Evolutionary conservation across 2,888 invertebrate genomes (phyloP), one percentile per base, ranked within the genome.

Genomic region (Dynastes tityus): DNA sequence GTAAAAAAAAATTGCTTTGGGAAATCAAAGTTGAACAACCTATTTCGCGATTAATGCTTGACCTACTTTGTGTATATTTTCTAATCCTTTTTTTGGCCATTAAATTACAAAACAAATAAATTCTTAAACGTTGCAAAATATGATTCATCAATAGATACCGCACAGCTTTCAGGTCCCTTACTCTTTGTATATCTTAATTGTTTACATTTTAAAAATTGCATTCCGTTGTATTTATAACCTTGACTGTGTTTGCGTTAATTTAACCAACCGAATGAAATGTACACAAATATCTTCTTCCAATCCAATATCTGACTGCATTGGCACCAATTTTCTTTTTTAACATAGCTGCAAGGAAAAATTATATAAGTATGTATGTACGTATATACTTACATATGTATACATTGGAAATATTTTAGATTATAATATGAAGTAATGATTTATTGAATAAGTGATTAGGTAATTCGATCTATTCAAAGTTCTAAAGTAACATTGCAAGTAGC

Each of bases 61-160:
- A 68, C 68, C 68, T 45, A 68, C 68, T 68, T 68, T n/a, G 3
- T 2, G 40, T 45, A 1, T 71, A 53, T 71, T 55, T 55, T 55
- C 13, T 13, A n/a, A 32, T 5, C 32, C 32, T 65, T n/a, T 40
- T 64, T n/a, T 65, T 65, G 65, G 45, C 45, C 11, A 45, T 45
- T 45, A 45, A 11, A 45, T 45, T 45, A 37, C 37, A 65, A 65
- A 65, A 65, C 65, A 65, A 45, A 45, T 11, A 55, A 55, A 55
- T 55, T 65, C 65, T 16, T n/a, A 16, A 65, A 40, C 40, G 78
- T 80, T 80, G 80, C 80, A 78, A 77, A 58, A 45, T 45, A 37
- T 74, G 45, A 55, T 49, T 73, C 58, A 58, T 29, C 40, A 16
- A 2, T 37, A 13, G 29, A 29, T 8, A 29, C 29, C n/a, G 22